Base-by-base conservation (phyloP, 1,140 invertebrate genomes). In the Scaptomyza hsui region DNA sequence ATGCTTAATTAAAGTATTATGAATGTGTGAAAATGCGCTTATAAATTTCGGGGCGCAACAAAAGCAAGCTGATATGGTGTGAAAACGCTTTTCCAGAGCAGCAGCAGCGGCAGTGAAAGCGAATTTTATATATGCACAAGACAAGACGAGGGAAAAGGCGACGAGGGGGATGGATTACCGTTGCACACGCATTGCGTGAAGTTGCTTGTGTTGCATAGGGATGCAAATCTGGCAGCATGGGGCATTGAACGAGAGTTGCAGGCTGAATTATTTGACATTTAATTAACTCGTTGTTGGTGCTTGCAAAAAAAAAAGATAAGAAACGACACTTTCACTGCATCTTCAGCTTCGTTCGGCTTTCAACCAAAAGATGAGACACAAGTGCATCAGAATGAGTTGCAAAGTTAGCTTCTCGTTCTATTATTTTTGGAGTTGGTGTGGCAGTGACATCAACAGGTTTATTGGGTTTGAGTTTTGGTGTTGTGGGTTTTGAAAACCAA, bases 241-340 rank as follows among this genome's bases (percentile, higher is more conserved):
- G 47, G 52, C 56, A 47, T 51, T 44, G 57, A 29, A 51, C 44
- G 37, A 12, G 4, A 16, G 37, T 55, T 51, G 76, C 69, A 61
- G 72, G 67, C 56, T 88, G 72, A 88, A 78, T 89, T 89, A 88
- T 88, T 88, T 88, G 82, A 88, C 82, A 83, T 82, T 89, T 88
- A 89, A 88, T 88, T 89, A 88, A 88, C 19, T 52, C 41, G 37
- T 53, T 55, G 42, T 59, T 47, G 37, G 42, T 55, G 56, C n/a
- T n/a, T 48, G 24, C 24, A 53, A 44, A 64, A 47, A 68, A 68
- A 67, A 49, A 52, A 69, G 63, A 88, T 88, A 78, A 88, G 78
- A 89, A 88, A 88, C 68, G 83, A 89, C 78, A 89, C 82, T 88
- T 88, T 88, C 82, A 88, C 82, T 88, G 77, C 82, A 65, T 69